Percentiles rank a stretch among this genome's conserved stretches.
phyloP scores from a whole-genome alignment of 2,888 invertebrate species.

The Perizoma affinitatum region DNA sequence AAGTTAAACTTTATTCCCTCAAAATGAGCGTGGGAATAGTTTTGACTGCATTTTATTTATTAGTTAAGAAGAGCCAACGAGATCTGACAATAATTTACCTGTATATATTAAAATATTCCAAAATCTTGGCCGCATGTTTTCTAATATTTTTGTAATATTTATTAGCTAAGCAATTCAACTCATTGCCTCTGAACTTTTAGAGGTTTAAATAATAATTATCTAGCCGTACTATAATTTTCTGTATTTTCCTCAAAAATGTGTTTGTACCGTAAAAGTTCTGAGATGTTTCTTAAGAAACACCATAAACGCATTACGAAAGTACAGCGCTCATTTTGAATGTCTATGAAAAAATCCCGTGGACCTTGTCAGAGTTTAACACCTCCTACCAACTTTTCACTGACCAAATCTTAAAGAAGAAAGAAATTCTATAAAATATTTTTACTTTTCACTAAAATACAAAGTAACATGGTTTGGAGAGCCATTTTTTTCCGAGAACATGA shows the following conservation, averaged over 20 bases:
- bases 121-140: no score
- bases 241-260: no score
- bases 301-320: neutral
- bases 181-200: no score
- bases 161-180: no score
- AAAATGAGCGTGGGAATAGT: slow-evolving; percentile 43
- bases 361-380: neutral
- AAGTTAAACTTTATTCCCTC: slow-evolving; percentile 32
- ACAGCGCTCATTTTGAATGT: neutral
- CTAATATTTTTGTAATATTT: no score
- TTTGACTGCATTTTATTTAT: slow-evolving; percentile 2
- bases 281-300: neutral
- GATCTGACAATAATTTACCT: neutral
- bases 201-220: no score
- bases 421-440: neutral
- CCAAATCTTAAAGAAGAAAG: slow-evolving; percentile 8
- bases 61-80: neutral
- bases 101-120: no score
- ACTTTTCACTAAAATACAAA: neutral
- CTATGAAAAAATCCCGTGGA: neutral
- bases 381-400: slow-evolving; percentile 26
- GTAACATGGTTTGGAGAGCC: neutral
- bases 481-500: no score
- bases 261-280: neutral
- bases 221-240: no score